Conservation (phyloP, 2,113 vertebrate genomes). For the Leucosticte australis region DNA sequence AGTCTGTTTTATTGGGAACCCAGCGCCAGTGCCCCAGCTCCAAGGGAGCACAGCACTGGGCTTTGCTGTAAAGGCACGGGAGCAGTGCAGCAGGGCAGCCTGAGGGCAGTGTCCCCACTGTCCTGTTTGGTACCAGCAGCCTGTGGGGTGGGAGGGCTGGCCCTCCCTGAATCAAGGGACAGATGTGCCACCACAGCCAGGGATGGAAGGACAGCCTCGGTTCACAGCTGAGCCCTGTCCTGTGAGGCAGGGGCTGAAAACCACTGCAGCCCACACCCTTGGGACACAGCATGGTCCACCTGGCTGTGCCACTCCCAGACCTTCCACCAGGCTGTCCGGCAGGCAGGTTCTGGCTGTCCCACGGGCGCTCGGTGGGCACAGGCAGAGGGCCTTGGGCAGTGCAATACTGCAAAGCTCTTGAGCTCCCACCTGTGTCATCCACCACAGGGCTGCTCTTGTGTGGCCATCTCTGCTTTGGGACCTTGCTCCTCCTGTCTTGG, state of each 20-base stretch:
- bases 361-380: not conserved
- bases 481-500: not conserved
- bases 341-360: not conserved
- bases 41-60: not conserved
- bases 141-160: not conserved
- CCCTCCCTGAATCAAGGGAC: not conserved
- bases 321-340: not conserved
- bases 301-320: not conserved
- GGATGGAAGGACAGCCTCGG: fast-evolving
- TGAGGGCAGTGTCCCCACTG: fast-evolving
- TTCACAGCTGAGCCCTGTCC: fast-evolving
- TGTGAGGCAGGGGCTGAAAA: not conserved
- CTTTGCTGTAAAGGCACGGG: not conserved
- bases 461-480: not conserved
- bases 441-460: not conserved
- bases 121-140: not conserved
- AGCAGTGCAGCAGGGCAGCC: not conserved
- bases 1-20: not conserved
- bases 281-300: not conserved
- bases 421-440: fast-evolving
- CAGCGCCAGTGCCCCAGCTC: not conserved
- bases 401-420: not conserved
- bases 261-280: fast-evolving
- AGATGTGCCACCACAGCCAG: not conserved
- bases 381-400: not conserved